Base-by-base conservation (phyloP, 2,888 invertebrate species). In the Drosophila tripunctata region DNA sequence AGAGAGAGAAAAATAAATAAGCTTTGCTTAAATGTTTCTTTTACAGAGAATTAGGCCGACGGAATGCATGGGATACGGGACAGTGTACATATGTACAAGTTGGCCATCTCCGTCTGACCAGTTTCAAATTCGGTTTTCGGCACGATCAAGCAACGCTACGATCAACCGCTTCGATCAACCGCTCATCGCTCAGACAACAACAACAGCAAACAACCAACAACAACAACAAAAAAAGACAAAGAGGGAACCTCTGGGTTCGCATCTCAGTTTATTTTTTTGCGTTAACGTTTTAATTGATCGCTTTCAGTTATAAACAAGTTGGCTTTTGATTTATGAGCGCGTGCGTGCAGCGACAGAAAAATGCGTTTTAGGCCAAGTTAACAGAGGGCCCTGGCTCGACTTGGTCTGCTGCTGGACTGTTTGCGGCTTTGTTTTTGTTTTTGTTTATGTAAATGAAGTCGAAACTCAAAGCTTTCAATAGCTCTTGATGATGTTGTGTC, bases 231-330 rank as follows among this genome's bases (percentile, higher is more conserved):
- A 52, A 21, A 4, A 8, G 27, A 19, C 30, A 24, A 30, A 51
- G 40, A 31, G 41, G 56, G 17, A 6, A 61, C 47, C 56, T 33
- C 67, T 48, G 35, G 64, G 68, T 56, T 68, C 68, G 62, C 68
- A 68, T 52, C 68, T 68, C 48, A 47, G 67, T 55, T 55, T 63
- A 43, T 70, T 80, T 77, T 80, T 80, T 80, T 84, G 86, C 82
- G 84, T 86, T 86, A 86, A 86, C 86, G 76, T 81, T 86, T 83
- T 83, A 83, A 83, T 83, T 83, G 86, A 83, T 78, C 78, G 83
- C 87, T 82, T 86, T 86, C 83, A 86, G 81, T 83, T 80, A 80
- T 80, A 81, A 81, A 81, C 80, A 80, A 80, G 86, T 83, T 83
- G 86, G 77, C 77, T 81, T 86, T 83, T 83, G 83, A 83, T 83